A percentile compares a stretch with the other conserved stretches of the same genome.
These are phyloP conservation scores for Myathropa florea DNA, from an alignment of 2,888 invertebrate species.

Conservation along the genomic window DNA sequence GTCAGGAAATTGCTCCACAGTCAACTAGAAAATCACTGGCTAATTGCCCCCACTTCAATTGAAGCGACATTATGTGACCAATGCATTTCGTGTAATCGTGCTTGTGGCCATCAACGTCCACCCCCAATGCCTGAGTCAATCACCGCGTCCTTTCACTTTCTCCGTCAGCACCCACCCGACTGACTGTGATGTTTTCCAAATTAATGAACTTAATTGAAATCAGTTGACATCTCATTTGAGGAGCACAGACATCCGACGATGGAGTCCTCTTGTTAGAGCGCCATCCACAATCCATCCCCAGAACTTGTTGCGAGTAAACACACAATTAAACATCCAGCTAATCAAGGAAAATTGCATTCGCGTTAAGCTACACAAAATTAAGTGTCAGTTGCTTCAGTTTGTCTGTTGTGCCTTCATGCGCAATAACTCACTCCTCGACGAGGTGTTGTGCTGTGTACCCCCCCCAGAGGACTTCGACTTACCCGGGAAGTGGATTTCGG, in stretches of 20 bases:
- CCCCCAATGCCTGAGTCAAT: background rate
- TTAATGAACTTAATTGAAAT: constrained; percentile 20
- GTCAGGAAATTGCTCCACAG: no score
- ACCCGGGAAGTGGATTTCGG: no score
- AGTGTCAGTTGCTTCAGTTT: constrained; percentile 43
- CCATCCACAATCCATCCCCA: background rate
- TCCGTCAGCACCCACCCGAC: background rate
- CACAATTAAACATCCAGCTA: constrained; percentile 49
- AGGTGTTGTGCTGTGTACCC: background rate
- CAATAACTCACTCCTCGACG: background rate
- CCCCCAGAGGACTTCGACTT: background rate
- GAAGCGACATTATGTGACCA: background rate
- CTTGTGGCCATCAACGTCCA: background rate
- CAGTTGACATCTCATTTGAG: constrained; percentile 18
- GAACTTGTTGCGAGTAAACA: constrained; percentile 32
- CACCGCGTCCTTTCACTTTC: background rate
- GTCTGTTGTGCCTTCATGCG: constrained; percentile 2
- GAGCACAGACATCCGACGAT: background rate
- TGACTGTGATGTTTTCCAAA: background rate
- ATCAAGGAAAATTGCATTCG: constrained; percentile 51
- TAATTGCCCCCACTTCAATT: background rate
- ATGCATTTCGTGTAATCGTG: background rate
- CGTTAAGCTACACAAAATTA: constrained; percentile 49
- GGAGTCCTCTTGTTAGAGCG: background rate
- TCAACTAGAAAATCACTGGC: no score